Evolutionary conservation across 1,140 invertebrate genomes (phyloP), one percentile per base, ranked within the genome.

Genomic region (Antheraea pernyi): DNA sequence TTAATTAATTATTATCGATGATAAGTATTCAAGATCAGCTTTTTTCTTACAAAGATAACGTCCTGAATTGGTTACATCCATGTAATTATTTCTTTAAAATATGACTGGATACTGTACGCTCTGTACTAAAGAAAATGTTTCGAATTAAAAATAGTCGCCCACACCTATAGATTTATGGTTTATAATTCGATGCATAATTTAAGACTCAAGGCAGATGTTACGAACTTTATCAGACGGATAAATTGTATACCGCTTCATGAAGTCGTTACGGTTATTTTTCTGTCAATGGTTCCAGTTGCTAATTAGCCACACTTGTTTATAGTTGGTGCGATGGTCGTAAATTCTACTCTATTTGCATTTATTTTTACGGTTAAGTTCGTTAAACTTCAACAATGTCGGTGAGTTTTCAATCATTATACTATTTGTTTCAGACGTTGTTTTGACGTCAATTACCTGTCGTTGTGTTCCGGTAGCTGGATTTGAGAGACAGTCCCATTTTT

Each of bases 291-390:
- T 65, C 19, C 64, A 65, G 64, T 65, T 19, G 0, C 39, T 39
- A 65, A 65, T 65, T 65, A 48, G 18, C 64, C 19, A 65, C 37
- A 46, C 64, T 46, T 65, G 19, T 65, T 65, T 65, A 63, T 39
- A 39, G 39, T 16, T n/a, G 37, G 13, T 22, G 11, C 6, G 37
- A 16, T 19, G 37, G 48, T 48, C 64, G 64, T 22, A 65, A 53
- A 65, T 53, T 53, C 46, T 53, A 53, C 37, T 48, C 64, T 53
- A 53, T 65, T 65, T 65, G 37, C 61, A 37, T 63, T 63, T 37
- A 37, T 63, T 65, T 64, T 65, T 53, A 65, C 64, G 64, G 64
- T 65, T 65, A 65, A 64, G 64, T 65, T 65, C 64, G 19, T 48
- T 65, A 46, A 65, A 65, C 64, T 65, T 61, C 30, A 36, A 22